These are phyloP conservation scores for Proteles cristata DNA, from an alignment of 2,113 vertebrate species.

Conservation along the genomic window DNA sequence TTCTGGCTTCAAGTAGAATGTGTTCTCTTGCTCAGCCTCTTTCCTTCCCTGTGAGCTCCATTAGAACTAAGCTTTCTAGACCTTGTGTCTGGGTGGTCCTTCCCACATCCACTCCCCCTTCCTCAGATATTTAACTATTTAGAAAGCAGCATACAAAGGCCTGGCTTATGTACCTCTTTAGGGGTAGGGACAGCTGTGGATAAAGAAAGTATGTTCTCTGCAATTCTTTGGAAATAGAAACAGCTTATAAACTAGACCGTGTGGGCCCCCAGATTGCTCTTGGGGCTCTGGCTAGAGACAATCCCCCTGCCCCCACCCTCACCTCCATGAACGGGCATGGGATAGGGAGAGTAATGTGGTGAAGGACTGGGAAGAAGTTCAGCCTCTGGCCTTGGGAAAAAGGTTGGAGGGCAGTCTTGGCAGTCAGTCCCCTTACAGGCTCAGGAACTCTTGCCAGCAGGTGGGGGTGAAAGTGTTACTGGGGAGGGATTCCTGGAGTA, in stretches of 20 bases:
- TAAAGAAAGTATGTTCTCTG: background rate
- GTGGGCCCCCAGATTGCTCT: background rate
- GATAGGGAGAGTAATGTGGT: background rate
- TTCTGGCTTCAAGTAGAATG: slow-evolving; percentile 75
- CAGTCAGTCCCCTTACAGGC: background rate
- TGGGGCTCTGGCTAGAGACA: background rate
- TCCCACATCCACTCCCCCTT: slow-evolving; percentile 77
- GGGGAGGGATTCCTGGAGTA: background rate
- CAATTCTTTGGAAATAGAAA: slow-evolving; percentile 53
- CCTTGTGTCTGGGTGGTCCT: slow-evolving; percentile 88
- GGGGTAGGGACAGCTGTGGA: background rate
- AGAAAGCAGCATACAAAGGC: slow-evolving; percentile 77
- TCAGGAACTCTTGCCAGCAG: slow-evolving; percentile 9
- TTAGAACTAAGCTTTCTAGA: slow-evolving; percentile 82
- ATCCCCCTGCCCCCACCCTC: no score
- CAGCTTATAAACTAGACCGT: background rate
- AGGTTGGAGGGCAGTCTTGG: background rate
- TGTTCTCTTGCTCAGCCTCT: slow-evolving; percentile 70
- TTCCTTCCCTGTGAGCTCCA: slow-evolving; percentile 1
- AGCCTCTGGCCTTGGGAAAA: background rate
- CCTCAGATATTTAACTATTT: slow-evolving; percentile 89
- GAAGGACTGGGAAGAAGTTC: background rate
- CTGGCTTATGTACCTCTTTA: background rate
- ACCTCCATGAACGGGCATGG: background rate
- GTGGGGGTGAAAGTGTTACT: background rate